Percentiles rank a stretch among this genome's conserved stretches.
These are phyloP conservation scores for Stegophylla sp. DNA, from an alignment of 2,888 invertebrate genomes.

Conservation along the genomic window DNA sequence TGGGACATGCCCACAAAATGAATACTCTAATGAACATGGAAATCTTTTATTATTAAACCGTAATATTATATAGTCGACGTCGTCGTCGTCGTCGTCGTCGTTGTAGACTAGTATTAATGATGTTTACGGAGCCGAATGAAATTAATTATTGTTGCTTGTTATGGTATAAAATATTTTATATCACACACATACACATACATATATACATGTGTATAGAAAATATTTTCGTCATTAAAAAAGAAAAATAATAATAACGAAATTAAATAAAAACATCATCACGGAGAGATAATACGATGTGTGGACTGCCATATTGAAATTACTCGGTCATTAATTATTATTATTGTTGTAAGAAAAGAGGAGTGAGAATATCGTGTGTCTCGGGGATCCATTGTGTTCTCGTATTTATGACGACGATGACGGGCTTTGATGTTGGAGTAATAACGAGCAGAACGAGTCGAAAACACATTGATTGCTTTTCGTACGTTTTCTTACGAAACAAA, in stretches of 20 bases:
- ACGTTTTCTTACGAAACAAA: not conserved
- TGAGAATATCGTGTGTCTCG: not conserved
- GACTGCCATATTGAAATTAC: slow-evolving; percentile 41
- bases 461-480: slow-evolving; percentile 17
- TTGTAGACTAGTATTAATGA: slow-evolving; percentile 51
- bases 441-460: not conserved
- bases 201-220: slow-evolving; percentile 29
- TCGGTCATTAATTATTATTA: slow-evolving; percentile 51
- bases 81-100: slow-evolving; percentile 21
- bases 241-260: not conserved
- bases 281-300: slow-evolving; percentile 19
- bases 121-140: slow-evolving; percentile 54
- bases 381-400: slow-evolving; percentile 4
- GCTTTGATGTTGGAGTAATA: not conserved
- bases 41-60: slow-evolving; percentile 56
- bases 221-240: slow-evolving; percentile 46
- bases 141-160: slow-evolving; percentile 58
- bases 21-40: slow-evolving; percentile 53
- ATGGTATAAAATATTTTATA: slow-evolving; percentile 34
- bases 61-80: slow-evolving; percentile 43
- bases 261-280: slow-evolving; percentile 20
- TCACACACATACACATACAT: not conserved
- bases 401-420: not conserved
- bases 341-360: slow-evolving; percentile 24
- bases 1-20: slow-evolving; percentile 36